A percentile compares a stretch with the other conserved stretches of the same genome.
Evolutionary conservation across 2,797 vertebrate genomes (phyloP).

Genomic region (Lithobates sylvaticus): DNA sequence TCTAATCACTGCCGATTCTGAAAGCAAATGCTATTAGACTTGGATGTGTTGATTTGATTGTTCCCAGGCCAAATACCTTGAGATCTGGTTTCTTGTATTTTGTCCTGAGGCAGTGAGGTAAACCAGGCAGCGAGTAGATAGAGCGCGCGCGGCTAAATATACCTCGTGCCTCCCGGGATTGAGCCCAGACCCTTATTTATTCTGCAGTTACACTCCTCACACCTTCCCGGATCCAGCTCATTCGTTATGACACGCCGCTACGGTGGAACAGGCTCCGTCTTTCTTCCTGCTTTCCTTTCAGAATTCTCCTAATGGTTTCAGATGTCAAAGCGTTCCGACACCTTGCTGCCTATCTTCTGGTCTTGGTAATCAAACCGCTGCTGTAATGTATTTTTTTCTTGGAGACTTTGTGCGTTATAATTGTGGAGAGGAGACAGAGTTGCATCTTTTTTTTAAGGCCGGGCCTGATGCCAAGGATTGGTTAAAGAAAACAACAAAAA

Average conservation of each 20-base stretch:
- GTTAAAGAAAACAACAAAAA: too few species aligned
- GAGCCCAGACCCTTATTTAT: constrained; percentile 47
- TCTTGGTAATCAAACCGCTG: constrained; percentile 1
- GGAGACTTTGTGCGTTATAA: background rate
- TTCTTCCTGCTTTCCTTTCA: background rate
- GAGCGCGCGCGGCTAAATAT: constrained; percentile 35
- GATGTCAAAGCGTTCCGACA: constrained; percentile 25
- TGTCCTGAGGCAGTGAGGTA: constrained; percentile 37
- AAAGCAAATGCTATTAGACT: constrained; percentile 37
- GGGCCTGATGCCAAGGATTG: constrained; percentile 38
- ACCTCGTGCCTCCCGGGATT: constrained; percentile 18
- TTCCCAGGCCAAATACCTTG: constrained; percentile 33
- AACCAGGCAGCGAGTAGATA: constrained; percentile 28
- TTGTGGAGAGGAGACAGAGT: background rate
- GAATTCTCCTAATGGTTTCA: constrained; percentile 45
- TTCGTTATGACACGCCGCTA: constrained; percentile 30
- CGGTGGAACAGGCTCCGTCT: background rate
- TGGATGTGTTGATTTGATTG: constrained; percentile 16
- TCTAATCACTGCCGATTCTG: constrained; percentile 11
- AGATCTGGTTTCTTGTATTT: constrained; percentile 19
- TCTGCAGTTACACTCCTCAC: constrained; percentile 29
- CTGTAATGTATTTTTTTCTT: background rate
- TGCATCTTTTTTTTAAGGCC: constrained; percentile 7
- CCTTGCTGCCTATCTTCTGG: constrained; percentile 22
- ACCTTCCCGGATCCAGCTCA: constrained; percentile 22